Evolutionary conservation across 2,888 invertebrate genomes (phyloP), one percentile per base, ranked within the genome.

Genomic region (Gymnocheta viridis): DNA sequence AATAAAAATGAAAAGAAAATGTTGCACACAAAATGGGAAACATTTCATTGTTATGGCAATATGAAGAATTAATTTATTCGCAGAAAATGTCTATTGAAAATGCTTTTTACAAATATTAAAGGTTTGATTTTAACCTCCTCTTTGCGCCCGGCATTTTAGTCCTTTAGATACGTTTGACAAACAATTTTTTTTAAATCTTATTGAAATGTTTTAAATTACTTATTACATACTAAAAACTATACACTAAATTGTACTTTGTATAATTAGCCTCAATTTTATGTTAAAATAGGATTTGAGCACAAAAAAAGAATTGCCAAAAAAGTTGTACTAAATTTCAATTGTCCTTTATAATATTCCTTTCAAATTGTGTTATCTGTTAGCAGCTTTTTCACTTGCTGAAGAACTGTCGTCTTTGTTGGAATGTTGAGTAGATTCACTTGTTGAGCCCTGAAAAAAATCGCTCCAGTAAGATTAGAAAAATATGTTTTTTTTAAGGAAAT

Each of bases 191-290:
- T 32, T 19, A 22, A 7, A 12, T 38, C n/a, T 62, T 41, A 41
- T 41, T 54, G 3, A 54, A 64, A 62, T 0, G 10, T 19, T 32
- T 66, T 38, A 10, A 22, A 38, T 64, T 62, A 51, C 60, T 49
- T 27, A 27, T 22, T 60, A 58, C 24, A 76, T 14, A 54, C 14
- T 41, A 66, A 32, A 62, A 35, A 51, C 32, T 74, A 58, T 44
- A 29, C 69, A 82, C 72, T 84, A 77, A 77, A 77, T 84, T 81
- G 80, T 81, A 84, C 84, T 80, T 72, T 67, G 72, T 54, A 62
- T 73, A 62, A 35, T 62, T 76, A 82, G 84, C 77, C 77, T 84
- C 83, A 56, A 27, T 64, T 73, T 56, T 44, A 27, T 58, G 51
- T 47, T 62, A 24, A 49, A 62, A 64, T 62, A 60, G 66, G 41